Evolutionary conservation across 2,888 invertebrate genomes (phyloP), one percentile per base, ranked within the genome.

Genomic region (Atrina japonica): DNA sequence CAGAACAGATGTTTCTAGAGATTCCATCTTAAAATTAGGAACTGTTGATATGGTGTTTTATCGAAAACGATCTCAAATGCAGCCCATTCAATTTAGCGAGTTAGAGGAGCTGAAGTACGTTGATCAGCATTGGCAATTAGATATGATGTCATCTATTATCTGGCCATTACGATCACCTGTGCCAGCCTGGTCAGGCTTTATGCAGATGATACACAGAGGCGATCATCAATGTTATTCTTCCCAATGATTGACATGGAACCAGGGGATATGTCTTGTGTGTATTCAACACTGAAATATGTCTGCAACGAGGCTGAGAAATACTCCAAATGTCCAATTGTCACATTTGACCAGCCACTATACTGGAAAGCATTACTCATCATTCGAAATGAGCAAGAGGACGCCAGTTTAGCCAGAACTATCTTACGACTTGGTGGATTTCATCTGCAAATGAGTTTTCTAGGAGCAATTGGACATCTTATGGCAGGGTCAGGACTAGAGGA

Each of bases 211-310:
- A 29, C 23, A 1, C 23, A 61, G 0, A 29, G 25, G 53, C 16
- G 35, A 14, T 35, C 23, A 21, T 29, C 29, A n/a, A 49, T 55
- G 5, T 3, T 21, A n/a, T 59, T 66, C 29, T 18, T 81, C 27
- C 81, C 82, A 11, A 77, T 83, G 76, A 79, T 82, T 18, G 80
- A 83, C 47, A 58, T 81, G 70, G 61, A 66, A 52, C 73, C 80
- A 11, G 73, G 64, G 49, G 77, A 83, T 59, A n/a, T 73, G 21
- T 61, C 75, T 0, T 82, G 82, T 49, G 73, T 79, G 3, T 58
- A 68, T 43, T 75, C 78, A 18, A 76, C 73, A 0, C 35, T 80
- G 1, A 21, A 70, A 7, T 82, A 78, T 66, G 66, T 81, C 3
- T 70, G 59, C 21, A 23, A 21, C 23, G 11, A 21, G 3, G 50